Evolutionary conservation across 2,797 vertebrate genomes (phyloP).

Genomic region (Microctenopoma stevenorrisi): DNA sequence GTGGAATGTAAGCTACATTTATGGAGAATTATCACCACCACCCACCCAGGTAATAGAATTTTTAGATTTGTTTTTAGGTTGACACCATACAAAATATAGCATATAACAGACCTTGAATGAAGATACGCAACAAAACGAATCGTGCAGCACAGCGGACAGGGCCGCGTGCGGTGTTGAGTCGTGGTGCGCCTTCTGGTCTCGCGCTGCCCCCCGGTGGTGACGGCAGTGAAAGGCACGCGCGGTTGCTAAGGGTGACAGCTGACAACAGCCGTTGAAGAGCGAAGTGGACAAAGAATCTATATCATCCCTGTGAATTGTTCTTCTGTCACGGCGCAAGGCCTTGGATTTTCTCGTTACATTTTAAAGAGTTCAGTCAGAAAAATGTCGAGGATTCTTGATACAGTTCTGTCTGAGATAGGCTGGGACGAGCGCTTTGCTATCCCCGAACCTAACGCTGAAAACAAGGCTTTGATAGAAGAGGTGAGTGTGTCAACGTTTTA

Average conservation of each 20-base stretch:
- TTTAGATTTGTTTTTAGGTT: too few species aligned
- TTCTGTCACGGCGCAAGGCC: neutral
- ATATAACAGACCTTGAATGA: too few species aligned
- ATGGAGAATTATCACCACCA: too few species aligned
- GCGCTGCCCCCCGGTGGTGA: conserved; percentile 36
- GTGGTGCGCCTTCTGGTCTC: neutral
- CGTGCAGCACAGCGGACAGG: too few species aligned
- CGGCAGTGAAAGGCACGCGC: neutral
- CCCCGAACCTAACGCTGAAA: conserved; percentile 87
- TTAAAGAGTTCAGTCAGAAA: neutral
- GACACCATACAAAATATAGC: too few species aligned
- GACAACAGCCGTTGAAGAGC: conserved; percentile 25
- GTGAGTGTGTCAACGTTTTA: conserved; percentile 73
- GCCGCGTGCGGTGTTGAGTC: too few species aligned
- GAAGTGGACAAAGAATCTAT: neutral
- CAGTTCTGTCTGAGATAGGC: conserved; percentile 80
- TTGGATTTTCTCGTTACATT: neutral
- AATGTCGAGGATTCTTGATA: conserved; percentile 71
- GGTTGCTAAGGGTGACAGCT: conserved; percentile 65
- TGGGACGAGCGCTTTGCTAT: conserved; percentile 89
- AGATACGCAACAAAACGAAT: too few species aligned
- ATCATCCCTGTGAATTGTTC: neutral
- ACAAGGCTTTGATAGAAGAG: conserved; percentile 86
- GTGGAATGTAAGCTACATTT: too few species aligned
- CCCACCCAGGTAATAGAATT: too few species aligned